Conservation (phyloP, 2,113 vertebrate genomes). For the Rhea americana region DNA sequence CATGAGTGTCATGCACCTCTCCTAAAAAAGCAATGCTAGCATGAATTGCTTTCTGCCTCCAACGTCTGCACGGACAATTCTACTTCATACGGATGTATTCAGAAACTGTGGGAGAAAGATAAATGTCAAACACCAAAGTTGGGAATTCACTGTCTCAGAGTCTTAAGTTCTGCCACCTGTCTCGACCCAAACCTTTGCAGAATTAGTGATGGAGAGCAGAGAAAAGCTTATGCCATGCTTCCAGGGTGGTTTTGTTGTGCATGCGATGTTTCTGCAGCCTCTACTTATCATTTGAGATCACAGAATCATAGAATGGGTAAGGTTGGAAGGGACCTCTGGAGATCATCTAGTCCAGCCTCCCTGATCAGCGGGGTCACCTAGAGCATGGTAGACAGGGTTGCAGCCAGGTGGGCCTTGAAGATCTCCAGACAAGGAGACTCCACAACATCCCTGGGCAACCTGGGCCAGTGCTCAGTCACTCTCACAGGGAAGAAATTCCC, state of each 20-base stretch:
- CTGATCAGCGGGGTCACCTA: too few species aligned
- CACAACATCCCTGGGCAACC: too few species aligned
- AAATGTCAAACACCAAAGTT: too few species aligned
- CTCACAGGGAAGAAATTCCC: too few species aligned
- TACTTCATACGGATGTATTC: background rate
- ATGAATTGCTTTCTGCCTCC: background rate
- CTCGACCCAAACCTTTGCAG: background rate
- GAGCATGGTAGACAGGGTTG: too few species aligned
- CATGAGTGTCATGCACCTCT: rapidly evolving
- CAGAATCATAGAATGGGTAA: too few species aligned
- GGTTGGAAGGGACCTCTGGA: too few species aligned
- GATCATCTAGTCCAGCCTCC: too few species aligned
- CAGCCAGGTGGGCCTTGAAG: too few species aligned
- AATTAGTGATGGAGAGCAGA: background rate
- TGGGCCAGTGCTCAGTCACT: too few species aligned
- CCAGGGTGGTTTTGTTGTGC: rapidly evolving
- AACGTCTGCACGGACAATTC: rapidly evolving
- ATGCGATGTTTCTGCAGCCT: background rate
- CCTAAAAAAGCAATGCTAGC: background rate
- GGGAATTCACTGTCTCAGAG: background rate
- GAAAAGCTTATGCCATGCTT: background rate
- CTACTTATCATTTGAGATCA: background rate
- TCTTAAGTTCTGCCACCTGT: background rate
- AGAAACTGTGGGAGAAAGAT: background rate
- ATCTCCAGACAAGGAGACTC: too few species aligned